Base-by-base conservation (phyloP, 2,113 vertebrate species). In the Sapajus apella region DNA sequence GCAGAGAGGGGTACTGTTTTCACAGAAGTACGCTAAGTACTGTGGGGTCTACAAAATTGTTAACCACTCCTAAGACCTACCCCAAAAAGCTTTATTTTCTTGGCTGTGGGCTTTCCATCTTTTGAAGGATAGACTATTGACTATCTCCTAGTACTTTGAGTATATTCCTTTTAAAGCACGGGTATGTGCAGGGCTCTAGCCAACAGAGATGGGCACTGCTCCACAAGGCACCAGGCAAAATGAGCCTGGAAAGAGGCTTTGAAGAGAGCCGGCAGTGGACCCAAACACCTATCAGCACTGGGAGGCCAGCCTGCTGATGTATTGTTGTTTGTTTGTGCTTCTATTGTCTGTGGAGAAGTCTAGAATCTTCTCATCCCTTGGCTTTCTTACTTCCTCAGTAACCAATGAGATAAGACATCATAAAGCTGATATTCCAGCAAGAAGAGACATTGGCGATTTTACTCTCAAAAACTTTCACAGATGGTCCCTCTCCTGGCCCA, bases 21-120 rank as follows among this genome's bases (percentile, higher is more conserved):
- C 98, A 98, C 97, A 98, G 98, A 87, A 98, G 98, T 91, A 97
- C 94, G 96, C 98, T 98, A 98, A 98, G 98, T 94, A 97, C 37
- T 40, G 25, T 14, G 58, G 32, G 55, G 11, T 77, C 76, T 43
- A 37, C 27, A 43, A 9, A 86, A 80, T 35, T 61, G 16, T 95
- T 73, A 91, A 81, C 45, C 3, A 14, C 61, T 64, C 47, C 61
- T n/a, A 11, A 55, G 35, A 20, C 17, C 23, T 23, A 47, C 43
- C 17, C 32, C 2, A 0, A 61, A 61, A 66, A 27, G 56, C 32
- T 21, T 88, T 72, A 68, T n/a, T 73, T 75, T 40, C 47, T 84
- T 75, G 45, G 27, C 17, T 47, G 20, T 37, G 47, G n/a, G 40
- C 30, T 20, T 80, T 55, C 32, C 47, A 73, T 76, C n/a, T 82